Evolutionary conservation across 2,113 vertebrate genomes (phyloP), one percentile per base, ranked within the genome.

Genomic region (Ceuthmochares aereus): DNA sequence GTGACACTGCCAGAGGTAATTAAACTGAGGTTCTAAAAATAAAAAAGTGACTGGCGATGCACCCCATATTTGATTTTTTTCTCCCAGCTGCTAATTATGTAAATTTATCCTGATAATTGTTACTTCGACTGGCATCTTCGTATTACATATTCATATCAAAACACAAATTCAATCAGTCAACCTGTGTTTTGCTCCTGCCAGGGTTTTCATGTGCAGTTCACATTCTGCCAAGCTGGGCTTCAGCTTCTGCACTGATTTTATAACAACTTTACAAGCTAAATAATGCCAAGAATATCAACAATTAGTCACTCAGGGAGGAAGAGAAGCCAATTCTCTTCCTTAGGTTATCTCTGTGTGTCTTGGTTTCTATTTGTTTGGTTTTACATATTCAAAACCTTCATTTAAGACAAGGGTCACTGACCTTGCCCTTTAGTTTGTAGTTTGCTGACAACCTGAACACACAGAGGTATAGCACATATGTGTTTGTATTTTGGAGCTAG

Each of bases 11-110:
- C 90, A 87, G 78, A 85, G 5, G 10, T 87, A 93, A 95, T 95
- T 73, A 94, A 85, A 82, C 34, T 30, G 27, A 56, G 16, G 34
- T 64, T 91, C 84, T 91, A 97, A 93, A 95, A 91, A 91, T 89
- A 84, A 76, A 91, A 56, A 87, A 45, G 32, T 36, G 20, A 15
- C n/a, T 14, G 3, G 23, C 52, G 62, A 47, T 75, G 47, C n/a
- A 68, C 79, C 23, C 20, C n/a, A 27, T 49, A 84, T 64, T 60
- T 72, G 52, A 87, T 89, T 22, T 85, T 93, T 40, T 79, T 76
- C 32, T 80, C 91, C n/a, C 67, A 92, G 20, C 5, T 83, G 30
- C 27, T 88, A 79, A 93, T 85, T 90, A 91, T 66, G 55, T 42
- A 88, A 75, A 91, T 87, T 62, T 73, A 49, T 66, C 25, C 42